Percentiles rank a stretch among this genome's conserved stretches.
These are phyloP conservation scores for Eristalis tenax DNA, from an alignment of 2,888 invertebrate genomes.

Conservation along the genomic window DNA sequence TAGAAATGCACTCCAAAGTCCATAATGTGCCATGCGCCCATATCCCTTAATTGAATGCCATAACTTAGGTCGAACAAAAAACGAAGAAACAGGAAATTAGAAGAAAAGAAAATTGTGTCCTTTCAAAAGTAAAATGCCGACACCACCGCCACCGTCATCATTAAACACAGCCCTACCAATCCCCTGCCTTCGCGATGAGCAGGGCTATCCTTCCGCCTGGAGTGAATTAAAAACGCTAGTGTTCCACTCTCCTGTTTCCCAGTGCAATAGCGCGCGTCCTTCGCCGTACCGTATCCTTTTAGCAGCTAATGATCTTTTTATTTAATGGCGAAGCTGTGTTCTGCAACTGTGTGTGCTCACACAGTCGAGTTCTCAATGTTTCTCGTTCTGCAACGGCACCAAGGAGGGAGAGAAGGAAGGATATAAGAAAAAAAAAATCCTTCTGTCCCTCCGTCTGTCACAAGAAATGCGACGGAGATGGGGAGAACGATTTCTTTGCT, in stretches of 20 bases:
- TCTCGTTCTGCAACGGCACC: neutral
- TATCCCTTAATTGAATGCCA: constrained; percentile 39
- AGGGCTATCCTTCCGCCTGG: neutral
- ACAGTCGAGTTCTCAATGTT: too few species aligned
- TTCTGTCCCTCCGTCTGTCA: constrained; percentile 35
- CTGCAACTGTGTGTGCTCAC: neutral
- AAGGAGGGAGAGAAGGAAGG: neutral
- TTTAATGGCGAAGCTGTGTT: constrained; percentile 38
- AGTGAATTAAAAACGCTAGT: constrained; percentile 63
- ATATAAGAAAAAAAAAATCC: neutral
- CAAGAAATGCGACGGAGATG: constrained; percentile 27
- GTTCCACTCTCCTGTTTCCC: constrained; percentile 29
- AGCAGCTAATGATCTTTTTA: constrained; percentile 68
- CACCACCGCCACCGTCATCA: neutral
- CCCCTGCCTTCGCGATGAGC: too few species aligned
- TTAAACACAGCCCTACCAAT: neutral
- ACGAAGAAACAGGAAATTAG: neutral
- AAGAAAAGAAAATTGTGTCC: constrained; percentile 26
- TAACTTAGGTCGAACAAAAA: constrained; percentile 18
- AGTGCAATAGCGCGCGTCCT: constrained; percentile 5
- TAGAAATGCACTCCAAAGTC: neutral
- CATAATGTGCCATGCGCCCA: neutral
- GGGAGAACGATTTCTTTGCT: constrained; percentile 38
- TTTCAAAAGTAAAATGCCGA: constrained; percentile 5
- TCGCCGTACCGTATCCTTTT: constrained; percentile 50